phyloP scores from a whole-genome alignment of 2,888 invertebrate genomes.

The Agrilus cyanescens region DNA sequence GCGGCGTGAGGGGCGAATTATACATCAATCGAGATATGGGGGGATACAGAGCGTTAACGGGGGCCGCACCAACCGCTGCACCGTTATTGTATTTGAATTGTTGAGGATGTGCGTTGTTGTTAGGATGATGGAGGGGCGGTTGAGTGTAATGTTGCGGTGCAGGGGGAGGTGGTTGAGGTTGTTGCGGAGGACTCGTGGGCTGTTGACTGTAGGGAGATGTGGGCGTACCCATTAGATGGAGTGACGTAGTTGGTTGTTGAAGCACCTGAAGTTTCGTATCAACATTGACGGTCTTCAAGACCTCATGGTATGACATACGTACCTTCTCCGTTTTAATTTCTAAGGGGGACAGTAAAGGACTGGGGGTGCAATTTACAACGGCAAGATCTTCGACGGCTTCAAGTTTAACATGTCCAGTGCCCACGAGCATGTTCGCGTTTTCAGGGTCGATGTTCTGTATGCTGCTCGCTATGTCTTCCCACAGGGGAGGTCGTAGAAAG shows the following conservation, averaged over 20 bases:
- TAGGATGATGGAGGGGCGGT: conserved; percentile 20
- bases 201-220: conserved; percentile 34
- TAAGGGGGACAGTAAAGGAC: conserved; percentile 63
- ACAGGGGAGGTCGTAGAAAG: conserved; percentile 75
- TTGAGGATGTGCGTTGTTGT: conserved; percentile 23
- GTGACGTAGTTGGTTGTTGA: conserved; percentile 38
- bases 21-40: conserved; percentile 56
- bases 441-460: conserved; percentile 84
- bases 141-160: conserved; percentile 38
- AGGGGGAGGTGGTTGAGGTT: conserved; percentile 18
- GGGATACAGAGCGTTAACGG: conserved; percentile 38
- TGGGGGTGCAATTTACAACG: conserved; percentile 33
- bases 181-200: conserved; percentile 24
- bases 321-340: conserved; percentile 70
- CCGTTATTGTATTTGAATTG: conserved; percentile 24
- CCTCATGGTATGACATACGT: conserved; percentile 1
- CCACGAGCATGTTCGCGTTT: conserved; percentile 77
- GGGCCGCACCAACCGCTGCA: conserved; percentile 30
- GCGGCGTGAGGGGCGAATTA: conserved; percentile 76
- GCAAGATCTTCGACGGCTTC: conserved; percentile 56
- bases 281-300: not conserved
- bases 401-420: conserved; percentile 65
- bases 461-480: conserved; percentile 87
- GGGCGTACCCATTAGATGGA: conserved; percentile 45
- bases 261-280: conserved; percentile 23